A percentile compares a stretch with the other conserved stretches of the same genome.
These are phyloP conservation scores for Champsocephalus gunnari DNA, from an alignment of 2,797 vertebrate genomes.

Conservation along the genomic window DNA sequence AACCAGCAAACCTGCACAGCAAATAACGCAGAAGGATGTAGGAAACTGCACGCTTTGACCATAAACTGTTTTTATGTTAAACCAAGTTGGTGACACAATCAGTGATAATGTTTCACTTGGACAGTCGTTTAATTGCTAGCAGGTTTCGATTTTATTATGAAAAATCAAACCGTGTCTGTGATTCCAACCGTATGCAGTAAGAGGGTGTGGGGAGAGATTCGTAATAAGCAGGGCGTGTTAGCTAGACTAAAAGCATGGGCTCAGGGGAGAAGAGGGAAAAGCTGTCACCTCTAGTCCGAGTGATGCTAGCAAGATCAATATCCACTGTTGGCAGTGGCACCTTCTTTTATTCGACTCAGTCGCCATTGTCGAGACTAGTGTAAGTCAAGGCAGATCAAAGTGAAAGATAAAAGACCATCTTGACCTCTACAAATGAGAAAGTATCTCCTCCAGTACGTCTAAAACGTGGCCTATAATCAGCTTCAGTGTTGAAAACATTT, in stretches of 20 bases:
- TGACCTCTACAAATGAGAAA: slow-evolving; percentile 2
- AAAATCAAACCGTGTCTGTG: slow-evolving; percentile 39
- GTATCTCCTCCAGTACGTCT: not conserved
- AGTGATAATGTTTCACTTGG: slow-evolving; percentile 11
- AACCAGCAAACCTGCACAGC: slow-evolving; percentile 6
- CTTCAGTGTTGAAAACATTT: not conserved
- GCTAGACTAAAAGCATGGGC: slow-evolving; percentile 37
- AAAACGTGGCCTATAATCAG: not conserved
- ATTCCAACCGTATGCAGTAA: slow-evolving; percentile 63
- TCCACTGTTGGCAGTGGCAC: not conserved
- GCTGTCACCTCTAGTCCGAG: slow-evolving; percentile 39
- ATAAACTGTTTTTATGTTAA: slow-evolving; percentile 6
- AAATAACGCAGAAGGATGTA: not conserved
- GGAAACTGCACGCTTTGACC: slow-evolving; percentile 1
- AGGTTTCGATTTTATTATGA: slow-evolving; percentile 38
- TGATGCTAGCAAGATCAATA: slow-evolving; percentile 20
- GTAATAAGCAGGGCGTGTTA: slow-evolving; percentile 65
- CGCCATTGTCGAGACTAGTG: not conserved
- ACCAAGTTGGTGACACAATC: not conserved
- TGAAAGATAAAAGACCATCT: not conserved
- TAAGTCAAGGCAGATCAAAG: not conserved
- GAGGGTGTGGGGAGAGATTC: slow-evolving; percentile 58
- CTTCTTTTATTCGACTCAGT: slow-evolving; percentile 4
- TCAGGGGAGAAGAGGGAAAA: slow-evolving; percentile 39
- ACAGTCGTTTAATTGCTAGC: slow-evolving; percentile 33